phyloP scores from a whole-genome alignment of 2,113 vertebrate species.

The Leucoraja erinaceus region DNA sequence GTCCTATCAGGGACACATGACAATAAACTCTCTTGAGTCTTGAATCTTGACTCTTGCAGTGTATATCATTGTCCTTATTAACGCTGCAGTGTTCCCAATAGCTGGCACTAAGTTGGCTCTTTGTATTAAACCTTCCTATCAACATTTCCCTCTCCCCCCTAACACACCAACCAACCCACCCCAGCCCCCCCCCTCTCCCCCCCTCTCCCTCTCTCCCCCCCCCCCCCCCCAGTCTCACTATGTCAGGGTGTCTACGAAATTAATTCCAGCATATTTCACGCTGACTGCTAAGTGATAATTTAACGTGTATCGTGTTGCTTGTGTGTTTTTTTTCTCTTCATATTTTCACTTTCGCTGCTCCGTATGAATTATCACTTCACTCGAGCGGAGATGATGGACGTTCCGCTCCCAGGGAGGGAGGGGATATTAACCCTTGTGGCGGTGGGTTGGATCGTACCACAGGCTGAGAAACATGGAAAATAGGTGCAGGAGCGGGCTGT shows the following conservation, averaged over 20 bases:
- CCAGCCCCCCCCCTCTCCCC: not conserved
- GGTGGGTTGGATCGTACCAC: too few species aligned
- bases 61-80: too few species aligned
- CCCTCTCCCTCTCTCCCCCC: not conserved
- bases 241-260: conserved; percentile 24
- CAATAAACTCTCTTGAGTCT: too few species aligned
- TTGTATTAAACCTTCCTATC: not conserved
- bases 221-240: not conserved
- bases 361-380: conserved; percentile 28
- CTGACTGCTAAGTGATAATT: conserved; percentile 32
- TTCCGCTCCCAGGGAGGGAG: not conserved
- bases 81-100: too few species aligned
- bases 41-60: too few species aligned
- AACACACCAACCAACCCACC: too few species aligned
- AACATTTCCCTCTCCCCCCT: not conserved
- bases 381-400: not conserved
- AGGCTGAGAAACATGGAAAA: too few species aligned
- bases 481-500: too few species aligned
- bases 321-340: conserved; percentile 11
- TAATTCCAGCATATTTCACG: conserved; percentile 23
- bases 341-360: not conserved
- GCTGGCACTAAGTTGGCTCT: not conserved
- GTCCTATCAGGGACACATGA: too few species aligned
- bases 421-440: not conserved
- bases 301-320: conserved; percentile 4